Conservation (phyloP, 2,113 vertebrate species). For the Hymenochirus boettgeri region DNA sequence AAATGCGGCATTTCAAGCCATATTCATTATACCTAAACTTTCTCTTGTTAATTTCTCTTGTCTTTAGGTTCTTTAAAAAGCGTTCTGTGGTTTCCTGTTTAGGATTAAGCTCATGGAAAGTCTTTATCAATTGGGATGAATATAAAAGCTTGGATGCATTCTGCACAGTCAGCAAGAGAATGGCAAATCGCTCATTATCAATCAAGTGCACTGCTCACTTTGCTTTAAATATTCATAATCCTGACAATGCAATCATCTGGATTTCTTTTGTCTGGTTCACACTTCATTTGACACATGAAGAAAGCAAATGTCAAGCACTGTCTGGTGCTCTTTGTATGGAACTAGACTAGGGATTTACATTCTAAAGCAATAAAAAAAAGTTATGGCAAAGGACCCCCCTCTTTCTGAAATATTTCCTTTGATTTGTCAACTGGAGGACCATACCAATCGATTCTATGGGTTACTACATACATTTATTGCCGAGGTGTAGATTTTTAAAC, state of each 20-base stretch:
- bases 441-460: too few species aligned
- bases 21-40: too few species aligned
- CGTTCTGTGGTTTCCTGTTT: too few species aligned
- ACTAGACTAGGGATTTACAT: constrained; percentile 42
- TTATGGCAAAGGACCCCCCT: constrained; percentile 32
- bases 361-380: constrained; percentile 29
- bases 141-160: constrained; percentile 35
- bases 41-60: not conserved
- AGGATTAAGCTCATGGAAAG: not conserved
- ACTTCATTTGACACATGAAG: constrained; percentile 47
- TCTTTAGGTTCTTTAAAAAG: not conserved
- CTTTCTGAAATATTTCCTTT: constrained; percentile 40
- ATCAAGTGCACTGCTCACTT: constrained; percentile 33
- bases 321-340: constrained; percentile 43
- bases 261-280: constrained; percentile 52
- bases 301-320: constrained; percentile 45
- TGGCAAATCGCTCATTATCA: constrained; percentile 49
- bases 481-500: too few species aligned
- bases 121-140: constrained; percentile 27
- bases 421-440: constrained; percentile 53
- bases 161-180: constrained; percentile 36
- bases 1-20: too few species aligned
- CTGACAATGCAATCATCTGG: constrained; percentile 32
- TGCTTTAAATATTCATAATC: constrained; percentile 55
- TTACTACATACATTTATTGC: too few species aligned